Conservation (phyloP, 1,140 invertebrate species). For the Trachelipus rathkii region DNA sequence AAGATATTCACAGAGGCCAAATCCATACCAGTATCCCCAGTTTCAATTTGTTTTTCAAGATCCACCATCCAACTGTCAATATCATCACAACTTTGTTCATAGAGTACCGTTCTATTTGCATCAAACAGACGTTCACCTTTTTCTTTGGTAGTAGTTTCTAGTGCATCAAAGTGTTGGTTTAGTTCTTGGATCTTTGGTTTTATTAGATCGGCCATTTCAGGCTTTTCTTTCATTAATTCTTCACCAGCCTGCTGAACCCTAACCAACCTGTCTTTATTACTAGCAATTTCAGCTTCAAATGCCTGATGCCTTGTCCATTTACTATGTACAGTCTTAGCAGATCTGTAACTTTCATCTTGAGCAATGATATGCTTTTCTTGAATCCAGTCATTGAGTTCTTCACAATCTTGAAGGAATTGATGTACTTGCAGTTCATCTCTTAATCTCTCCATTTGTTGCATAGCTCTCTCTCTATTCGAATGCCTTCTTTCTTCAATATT, state of each 20-base stretch:
- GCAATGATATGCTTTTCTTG: constrained; percentile 98
- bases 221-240: constrained; percentile 86
- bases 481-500: constrained; percentile 84
- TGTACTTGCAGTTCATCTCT: constrained; percentile 91
- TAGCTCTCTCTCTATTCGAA: constrained; percentile 83
- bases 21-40: constrained; percentile 90
- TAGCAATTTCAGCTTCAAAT: constrained; percentile 96
- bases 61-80: constrained; percentile 98
- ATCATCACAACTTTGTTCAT: constrained; percentile 96
- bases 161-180: constrained; percentile 80
- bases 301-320: constrained; percentile 99
- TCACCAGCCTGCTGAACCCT: constrained; percentile 67
- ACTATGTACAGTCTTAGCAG: constrained; percentile 97
- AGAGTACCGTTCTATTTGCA: constrained; percentile 78
- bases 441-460: constrained; percentile 86
- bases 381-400: constrained; percentile 92
- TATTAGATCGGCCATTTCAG: constrained; percentile 85
- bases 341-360: constrained; percentile 96
- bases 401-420: constrained; percentile 94
- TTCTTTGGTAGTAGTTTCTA: constrained; percentile 91
- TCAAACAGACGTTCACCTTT: constrained; percentile 97
- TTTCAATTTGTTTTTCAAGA: constrained; percentile 95
- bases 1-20: constrained; percentile 96
- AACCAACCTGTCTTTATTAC: constrained; percentile 90
- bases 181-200: constrained; percentile 86